Percentiles rank a stretch among this genome's conserved stretches.
These are phyloP conservation scores for Heterodera filipjevi DNA, from an alignment of 2,888 invertebrate genomes.

Conservation along the genomic window DNA sequence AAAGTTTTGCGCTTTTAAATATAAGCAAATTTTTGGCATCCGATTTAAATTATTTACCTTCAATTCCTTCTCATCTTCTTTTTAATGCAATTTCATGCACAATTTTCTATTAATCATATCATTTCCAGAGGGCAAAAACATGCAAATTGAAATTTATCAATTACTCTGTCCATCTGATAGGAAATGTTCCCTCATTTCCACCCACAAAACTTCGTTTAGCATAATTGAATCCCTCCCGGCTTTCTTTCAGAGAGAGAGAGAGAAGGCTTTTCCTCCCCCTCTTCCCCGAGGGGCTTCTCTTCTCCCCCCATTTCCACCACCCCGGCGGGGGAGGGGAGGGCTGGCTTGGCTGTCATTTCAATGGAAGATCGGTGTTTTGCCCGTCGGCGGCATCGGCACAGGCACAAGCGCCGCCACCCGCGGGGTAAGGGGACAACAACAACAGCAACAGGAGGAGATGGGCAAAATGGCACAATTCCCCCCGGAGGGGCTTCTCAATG, in stretches of 20 bases:
- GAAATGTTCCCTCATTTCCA: neutral
- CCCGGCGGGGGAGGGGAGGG: neutral
- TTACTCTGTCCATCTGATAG: neutral
- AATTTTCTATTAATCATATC: no score
- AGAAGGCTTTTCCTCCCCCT: neutral
- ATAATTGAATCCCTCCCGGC: neutral
- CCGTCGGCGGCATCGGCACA: constrained; percentile 8
- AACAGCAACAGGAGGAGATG: no score
- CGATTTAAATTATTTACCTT: no score
- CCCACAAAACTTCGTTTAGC: neutral
- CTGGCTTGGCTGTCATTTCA: neutral
- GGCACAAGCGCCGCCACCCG: neutral
- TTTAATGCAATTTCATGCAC: no score
- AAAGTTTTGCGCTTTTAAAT: no score
- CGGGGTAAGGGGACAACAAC: neutral
- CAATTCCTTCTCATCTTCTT: no score
- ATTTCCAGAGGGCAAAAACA: no score
- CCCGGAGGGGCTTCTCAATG: constrained; percentile 1
- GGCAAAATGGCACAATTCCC: neutral
- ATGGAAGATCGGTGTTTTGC: neutral
- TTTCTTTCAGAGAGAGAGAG: neutral
- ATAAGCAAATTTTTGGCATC: no score
- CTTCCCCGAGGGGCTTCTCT: neutral
- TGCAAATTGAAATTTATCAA: neutral
- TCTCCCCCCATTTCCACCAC: neutral